Evolutionary conservation across 2,113 vertebrate genomes (phyloP), one percentile per base, ranked within the genome.

Genomic region (Psittacus erithacus): DNA sequence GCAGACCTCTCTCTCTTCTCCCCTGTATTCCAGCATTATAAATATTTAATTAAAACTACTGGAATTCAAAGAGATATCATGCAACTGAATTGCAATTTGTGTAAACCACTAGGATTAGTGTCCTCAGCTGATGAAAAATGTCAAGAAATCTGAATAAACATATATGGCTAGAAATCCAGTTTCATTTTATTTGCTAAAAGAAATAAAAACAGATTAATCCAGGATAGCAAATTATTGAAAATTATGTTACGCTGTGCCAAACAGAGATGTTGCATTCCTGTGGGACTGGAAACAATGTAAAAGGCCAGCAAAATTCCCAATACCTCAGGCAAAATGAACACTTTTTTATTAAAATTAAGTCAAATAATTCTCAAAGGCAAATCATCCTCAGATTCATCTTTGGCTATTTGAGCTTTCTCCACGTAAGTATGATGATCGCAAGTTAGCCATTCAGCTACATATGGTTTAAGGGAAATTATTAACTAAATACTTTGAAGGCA

Each of bases 1-100:
- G 6, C 46, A 80, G 41, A 55, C 2, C 2, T 86, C 4, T 1
- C 1, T 0, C 1, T 65, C 4, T 20, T 52, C 39, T 71, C 27
- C 11, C 7, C 6, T 59, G 8, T 59, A 38, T 53, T 93, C 53
- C 41, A 15, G 11, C 77, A 83, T 77, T 83, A 29, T 43, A 65
- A 22, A 74, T 27, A 68, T 55, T 95, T 12, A 47, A 29, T 75
- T 47, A 90, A 87, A 93, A 8, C 9, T 89, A 9, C 11, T 68
- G 31, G 18, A 78, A 93, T 69, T 82, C 29, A 62, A 8, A 5
- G 15, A 90, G 13, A 16, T 12, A 64, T 29, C 25, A n/a, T 31
- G 11, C 13, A 86, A 68, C 25, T 55, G 46, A 88, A 55, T 24
- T 74, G 25, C 18, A 63, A 81, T 64, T 93, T 67, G 13, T 59